Base-by-base conservation (phyloP, 2,113 vertebrate genomes). In the Dromas ardeola region DNA sequence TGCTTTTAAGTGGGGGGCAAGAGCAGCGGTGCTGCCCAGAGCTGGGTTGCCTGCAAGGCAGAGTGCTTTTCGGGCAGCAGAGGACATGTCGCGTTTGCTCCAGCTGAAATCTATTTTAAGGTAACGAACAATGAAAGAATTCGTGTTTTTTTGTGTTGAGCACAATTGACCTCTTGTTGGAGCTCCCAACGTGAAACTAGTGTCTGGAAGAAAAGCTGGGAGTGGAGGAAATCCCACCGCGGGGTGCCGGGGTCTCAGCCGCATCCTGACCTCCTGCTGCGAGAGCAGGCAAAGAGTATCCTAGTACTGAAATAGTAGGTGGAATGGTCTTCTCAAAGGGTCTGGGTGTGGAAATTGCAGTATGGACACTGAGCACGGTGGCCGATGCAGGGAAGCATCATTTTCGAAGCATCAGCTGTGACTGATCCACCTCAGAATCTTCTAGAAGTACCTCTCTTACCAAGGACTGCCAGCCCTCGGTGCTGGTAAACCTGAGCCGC, bases 361-460 rank as follows among this genome's bases (percentile, higher is more conserved):
- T 10, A 5, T 21, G 11, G 42, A 10, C 53, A 13, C 27, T 4
- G 3, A 65, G 36, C 50, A 1, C 1, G 1, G 42, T 0, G 3
- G 36, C 50, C 13, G 45, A 6, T 12, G 67, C n/a, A 21, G 63
- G 21, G 30, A 55, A 30, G 15, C 3, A 13, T 47, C 21, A 5
- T 12, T 71, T 53, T 6, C 1, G 2, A 66, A 40, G 61, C 4
- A 0, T 43, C 61, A 10, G 72, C 36, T 49, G 0, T 32, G 40
- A 40, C 20, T 21, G 52, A 61, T 32, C 26, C 45, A 11, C 47
- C 66, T 63, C 3, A 7, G 34, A 45, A 13, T 9, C 71, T n/a
- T 22, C 43, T 9, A 12, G 20, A 65, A 63, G 34, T 1, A 4
- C 19, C 42, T 32, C 18, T 43, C 55, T 34, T 23, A 4, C 42